These are phyloP conservation scores for Bucco capensis DNA, from an alignment of 2,113 vertebrate genomes.

Conservation along the genomic window DNA sequence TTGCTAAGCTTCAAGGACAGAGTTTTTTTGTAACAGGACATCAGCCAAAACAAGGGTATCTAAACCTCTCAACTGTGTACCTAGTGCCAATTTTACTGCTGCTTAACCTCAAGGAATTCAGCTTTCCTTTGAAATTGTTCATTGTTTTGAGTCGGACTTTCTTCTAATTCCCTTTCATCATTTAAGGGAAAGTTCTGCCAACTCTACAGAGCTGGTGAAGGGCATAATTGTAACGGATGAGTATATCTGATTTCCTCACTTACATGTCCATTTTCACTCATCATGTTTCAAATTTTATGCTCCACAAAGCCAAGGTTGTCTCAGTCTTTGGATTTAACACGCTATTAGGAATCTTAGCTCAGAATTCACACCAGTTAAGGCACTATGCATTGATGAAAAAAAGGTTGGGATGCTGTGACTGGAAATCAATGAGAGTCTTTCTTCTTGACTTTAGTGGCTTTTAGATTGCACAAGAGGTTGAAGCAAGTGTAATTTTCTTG, in stretches of 20 bases:
- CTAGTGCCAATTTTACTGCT: slow-evolving; percentile 25
- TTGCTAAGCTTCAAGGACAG: not conserved
- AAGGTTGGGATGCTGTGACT: not conserved
- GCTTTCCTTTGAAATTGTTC: slow-evolving; percentile 44
- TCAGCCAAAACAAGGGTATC: not conserved
- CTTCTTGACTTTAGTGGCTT: not conserved
- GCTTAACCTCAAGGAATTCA: slow-evolving; percentile 15
- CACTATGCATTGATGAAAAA: not conserved
- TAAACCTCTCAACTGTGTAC: not conserved
- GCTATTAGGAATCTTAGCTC: not conserved
- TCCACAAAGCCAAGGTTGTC: not conserved
- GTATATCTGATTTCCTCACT: slow-evolving; percentile 12
- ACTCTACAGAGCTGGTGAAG: not conserved
- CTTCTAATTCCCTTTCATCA: slow-evolving; percentile 25
- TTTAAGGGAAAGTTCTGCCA: not conserved
- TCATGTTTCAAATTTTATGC: not conserved
- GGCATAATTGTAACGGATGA: slow-evolving; percentile 8
- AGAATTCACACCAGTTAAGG: not conserved
- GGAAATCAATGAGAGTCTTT: not conserved
- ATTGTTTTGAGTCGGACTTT: slow-evolving; percentile 21
- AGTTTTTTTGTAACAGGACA: slow-evolving; percentile 4
- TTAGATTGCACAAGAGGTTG: not conserved
- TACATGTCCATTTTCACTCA: not conserved
- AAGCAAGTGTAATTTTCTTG: not conserved
- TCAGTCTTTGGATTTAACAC: not conserved